Evolutionary conservation across 2,888 invertebrate genomes (phyloP).

Genomic region (Chrysolina haemoptera): DNA sequence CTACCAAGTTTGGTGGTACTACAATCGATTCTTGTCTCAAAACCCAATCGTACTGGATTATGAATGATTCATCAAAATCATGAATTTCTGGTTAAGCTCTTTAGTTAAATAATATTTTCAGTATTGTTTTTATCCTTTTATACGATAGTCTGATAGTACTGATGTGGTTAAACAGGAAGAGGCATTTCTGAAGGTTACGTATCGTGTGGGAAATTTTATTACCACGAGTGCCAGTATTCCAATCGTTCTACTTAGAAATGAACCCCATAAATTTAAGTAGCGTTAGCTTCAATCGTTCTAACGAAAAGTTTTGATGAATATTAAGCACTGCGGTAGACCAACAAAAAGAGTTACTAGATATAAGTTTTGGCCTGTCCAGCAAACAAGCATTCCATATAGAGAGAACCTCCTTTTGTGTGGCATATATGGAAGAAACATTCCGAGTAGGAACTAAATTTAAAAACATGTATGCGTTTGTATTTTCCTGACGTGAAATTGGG

Average conservation of each 20-base stretch:
- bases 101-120: too few relatives aligned
- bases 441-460: constrained; percentile 23
- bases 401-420: constrained; percentile 36
- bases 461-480: constrained; percentile 23
- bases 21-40: too few relatives aligned
- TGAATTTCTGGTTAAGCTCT: too few relatives aligned
- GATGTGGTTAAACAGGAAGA: too few relatives aligned
- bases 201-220: not conserved
- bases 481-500: constrained; percentile 42
- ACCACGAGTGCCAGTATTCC: constrained; percentile 5
- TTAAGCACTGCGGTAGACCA: constrained; percentile 21
- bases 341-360: constrained; percentile 20
- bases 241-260: constrained; percentile 7
- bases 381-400: constrained; percentile 32
- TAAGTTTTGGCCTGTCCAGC: constrained; percentile 23
- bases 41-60: too few relatives aligned
- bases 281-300: constrained; percentile 17
- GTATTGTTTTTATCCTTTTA: too few relatives aligned
- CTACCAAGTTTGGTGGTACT: too few relatives aligned
- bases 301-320: constrained; percentile 23
- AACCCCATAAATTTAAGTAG: constrained; percentile 18
- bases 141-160: too few relatives aligned
- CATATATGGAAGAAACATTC: constrained; percentile 39
- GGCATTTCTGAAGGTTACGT: not conserved
- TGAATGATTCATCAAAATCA: too few relatives aligned